Conservation (phyloP, 2,113 vertebrate genomes). For the Rhinopithecus roxellana region DNA sequence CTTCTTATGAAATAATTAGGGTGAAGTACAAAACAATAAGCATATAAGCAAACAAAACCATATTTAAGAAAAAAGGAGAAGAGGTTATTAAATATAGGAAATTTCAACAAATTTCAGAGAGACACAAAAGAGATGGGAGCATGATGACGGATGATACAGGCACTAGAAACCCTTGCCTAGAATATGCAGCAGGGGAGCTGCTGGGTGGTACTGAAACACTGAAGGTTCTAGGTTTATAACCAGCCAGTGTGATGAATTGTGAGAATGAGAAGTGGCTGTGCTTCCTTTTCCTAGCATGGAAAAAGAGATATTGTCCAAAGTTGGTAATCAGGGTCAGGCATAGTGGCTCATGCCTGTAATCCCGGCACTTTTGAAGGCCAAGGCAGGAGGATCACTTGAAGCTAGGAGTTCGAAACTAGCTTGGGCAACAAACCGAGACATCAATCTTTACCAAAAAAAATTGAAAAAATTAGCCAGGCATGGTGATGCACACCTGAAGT, state of each 20-base stretch:
- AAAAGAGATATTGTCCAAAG: background rate
- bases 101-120: background rate
- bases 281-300: background rate
- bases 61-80: background rate
- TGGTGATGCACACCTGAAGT: no score
- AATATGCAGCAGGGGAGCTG: background rate
- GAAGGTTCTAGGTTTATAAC: background rate
- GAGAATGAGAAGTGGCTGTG: background rate
- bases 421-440: no score
- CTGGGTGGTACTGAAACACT: rapidly evolving
- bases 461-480: no score
- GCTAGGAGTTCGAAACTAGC: no score
- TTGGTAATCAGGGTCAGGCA: background rate
- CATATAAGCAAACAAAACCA: background rate
- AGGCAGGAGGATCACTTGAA: no score
- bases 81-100: background rate
- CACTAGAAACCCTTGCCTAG: background rate
- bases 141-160: background rate
- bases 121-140: background rate
- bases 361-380: no score
- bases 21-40: background rate
- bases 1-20: background rate
- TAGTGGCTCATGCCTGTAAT: no score
- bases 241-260: background rate
- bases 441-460: no score